Evolutionary conservation across 2,888 invertebrate species (phyloP), one percentile per base, ranked within the genome.

Genomic region (Platynereis dumerilii): DNA sequence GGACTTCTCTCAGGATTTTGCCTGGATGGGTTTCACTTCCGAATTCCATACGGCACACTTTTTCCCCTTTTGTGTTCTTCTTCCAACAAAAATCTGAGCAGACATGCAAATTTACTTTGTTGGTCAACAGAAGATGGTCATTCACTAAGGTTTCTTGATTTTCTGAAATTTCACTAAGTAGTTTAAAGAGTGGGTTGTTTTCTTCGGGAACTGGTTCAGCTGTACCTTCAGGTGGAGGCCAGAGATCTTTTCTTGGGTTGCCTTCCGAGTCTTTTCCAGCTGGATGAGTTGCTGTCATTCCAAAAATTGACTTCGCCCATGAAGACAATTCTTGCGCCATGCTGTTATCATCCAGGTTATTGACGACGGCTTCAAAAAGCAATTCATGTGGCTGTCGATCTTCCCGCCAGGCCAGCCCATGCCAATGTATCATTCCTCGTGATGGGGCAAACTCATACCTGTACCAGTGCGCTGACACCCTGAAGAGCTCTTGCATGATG

Each of bases 191-290:
- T 2, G 69, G 69, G 39, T 69, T 74, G 60, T 65, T 69, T 22
- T 70, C 64, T 58, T 69, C 69, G 24, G 68, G 68, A 15, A 71
- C 70, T 15, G 65, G 42, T 27, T 55, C 59, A 28, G 69, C 70
- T 54, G 68, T 67, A 44, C 74, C 70, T 58, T 74, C 73, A 24
- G 70, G 74, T n/a, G 71, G 71, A 7, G 72, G 69, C 74, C 73
- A 74, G 0, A 70, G 56, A 29, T 71, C 60, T 68, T 70, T 74
- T 17, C 64, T 67, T 52, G 69, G 62, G 2, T 67, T 44, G 10
- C 70, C 69, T 39, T 53, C 58, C 27, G 39, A 56, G 67, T 71
- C 67, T 42, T n/a, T 58, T 26, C 70, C 70, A 28, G 64, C 70
- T 34, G 74, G 72, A 69, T 72, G 73, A 20, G n/a, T 58, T 12